phyloP scores from a whole-genome alignment of 1,140 invertebrate genomes.

The Prorops nasuta region DNA sequence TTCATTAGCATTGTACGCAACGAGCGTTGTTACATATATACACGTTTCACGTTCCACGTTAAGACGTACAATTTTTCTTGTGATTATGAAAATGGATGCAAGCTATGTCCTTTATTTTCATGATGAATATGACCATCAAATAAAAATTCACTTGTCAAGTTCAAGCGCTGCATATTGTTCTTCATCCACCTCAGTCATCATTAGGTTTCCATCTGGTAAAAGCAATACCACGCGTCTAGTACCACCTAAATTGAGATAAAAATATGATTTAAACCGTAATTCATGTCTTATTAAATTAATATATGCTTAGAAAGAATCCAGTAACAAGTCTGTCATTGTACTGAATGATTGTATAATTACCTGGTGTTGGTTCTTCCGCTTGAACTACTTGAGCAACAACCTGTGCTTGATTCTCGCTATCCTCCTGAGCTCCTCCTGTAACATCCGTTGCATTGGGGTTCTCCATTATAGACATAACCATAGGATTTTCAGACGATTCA shows the following conservation, averaged over 20 bases:
- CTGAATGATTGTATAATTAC: constrained; percentile 58
- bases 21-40: constrained; percentile 49
- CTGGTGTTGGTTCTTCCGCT: constrained; percentile 75
- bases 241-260: constrained; percentile 61
- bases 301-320: neutral
- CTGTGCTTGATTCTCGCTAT: constrained; percentile 61
- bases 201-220: constrained; percentile 76
- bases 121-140: constrained; percentile 7
- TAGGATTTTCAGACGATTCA: constrained; percentile 45
- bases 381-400: constrained; percentile 81
- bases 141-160: constrained; percentile 58
- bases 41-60: constrained; percentile 35
- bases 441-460: constrained; percentile 30
- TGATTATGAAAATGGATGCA: constrained; percentile 26
- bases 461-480: constrained; percentile 57
- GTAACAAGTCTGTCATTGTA: neutral
- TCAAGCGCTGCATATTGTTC: constrained; percentile 76
- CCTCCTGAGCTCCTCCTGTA: constrained; percentile 36
- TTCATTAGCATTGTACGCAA: constrained; percentile 26
- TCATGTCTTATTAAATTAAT: too few species aligned
- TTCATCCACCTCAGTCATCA: constrained; percentile 81
- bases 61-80: constrained; percentile 27
- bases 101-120: constrained; percentile 8
- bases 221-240: constrained; percentile 76
- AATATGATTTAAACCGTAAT: constrained; percentile 3